These are phyloP conservation scores for Drosophila stalkeri DNA, from an alignment of 2,888 invertebrate genomes.

Conservation along the genomic window DNA sequence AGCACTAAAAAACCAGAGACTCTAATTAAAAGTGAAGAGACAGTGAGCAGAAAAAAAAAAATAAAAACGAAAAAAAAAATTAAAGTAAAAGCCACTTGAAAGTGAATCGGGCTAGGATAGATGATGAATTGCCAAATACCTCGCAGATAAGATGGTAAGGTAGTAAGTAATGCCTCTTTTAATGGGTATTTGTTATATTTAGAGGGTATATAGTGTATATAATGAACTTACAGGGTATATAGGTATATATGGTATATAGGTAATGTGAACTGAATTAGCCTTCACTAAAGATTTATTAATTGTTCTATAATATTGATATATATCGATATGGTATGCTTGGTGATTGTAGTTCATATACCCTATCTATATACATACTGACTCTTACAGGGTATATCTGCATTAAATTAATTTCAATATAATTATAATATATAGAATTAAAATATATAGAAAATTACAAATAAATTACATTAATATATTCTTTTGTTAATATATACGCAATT, in stretches of 20 bases:
- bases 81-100: slow-evolving; percentile 9
- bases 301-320: background rate
- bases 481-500: background rate
- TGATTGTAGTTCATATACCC: background rate
- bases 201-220: background rate
- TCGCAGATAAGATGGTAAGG: background rate
- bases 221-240: background rate
- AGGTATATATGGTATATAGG: background rate
- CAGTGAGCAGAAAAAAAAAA: slow-evolving; percentile 7
- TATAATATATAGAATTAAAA: no score
- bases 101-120: background rate
- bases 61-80: slow-evolving; percentile 10
- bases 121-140: background rate
- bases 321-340: background rate
- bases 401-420: no score
- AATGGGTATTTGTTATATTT: no score
- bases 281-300: background rate
- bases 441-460: no score
- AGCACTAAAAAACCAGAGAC: slow-evolving; percentile 45
- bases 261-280: background rate
- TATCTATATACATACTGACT: background rate
- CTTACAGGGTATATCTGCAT: background rate
- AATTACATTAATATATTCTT: background rate
- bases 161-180: no score
- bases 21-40: slow-evolving; percentile 64